These are phyloP conservation scores for Setophaga coronata DNA, from an alignment of 2,113 vertebrate genomes.

Conservation along the genomic window DNA sequence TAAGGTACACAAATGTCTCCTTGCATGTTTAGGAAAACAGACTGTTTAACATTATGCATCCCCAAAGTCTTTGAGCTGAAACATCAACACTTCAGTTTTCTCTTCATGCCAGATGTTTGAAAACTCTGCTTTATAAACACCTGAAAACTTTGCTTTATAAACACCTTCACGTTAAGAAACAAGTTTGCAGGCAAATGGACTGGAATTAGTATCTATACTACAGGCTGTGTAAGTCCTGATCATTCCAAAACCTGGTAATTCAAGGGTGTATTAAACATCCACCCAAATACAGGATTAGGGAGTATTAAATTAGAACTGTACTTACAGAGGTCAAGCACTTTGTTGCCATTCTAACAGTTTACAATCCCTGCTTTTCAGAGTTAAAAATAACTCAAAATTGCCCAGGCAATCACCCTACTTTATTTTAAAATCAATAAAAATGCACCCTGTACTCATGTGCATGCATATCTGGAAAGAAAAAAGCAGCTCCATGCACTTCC, in stretches of 20 bases:
- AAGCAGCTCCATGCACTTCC: not conserved
- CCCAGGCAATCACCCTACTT: not conserved
- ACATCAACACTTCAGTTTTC: conserved; percentile 1
- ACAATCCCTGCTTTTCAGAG: not conserved
- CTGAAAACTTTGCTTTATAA: conserved; percentile 1
- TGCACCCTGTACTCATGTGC: not conserved
- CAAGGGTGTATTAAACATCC: not conserved
- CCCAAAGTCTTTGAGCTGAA: not conserved
- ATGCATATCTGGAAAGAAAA: not conserved
- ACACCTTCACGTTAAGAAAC: not conserved
- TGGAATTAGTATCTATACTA: not conserved
- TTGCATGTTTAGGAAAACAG: not conserved
- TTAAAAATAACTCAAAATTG: not conserved
- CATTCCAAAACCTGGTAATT: not conserved
- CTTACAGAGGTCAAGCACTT: not conserved
- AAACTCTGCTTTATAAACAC: not conserved
- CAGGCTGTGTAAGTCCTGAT: fast-evolving
- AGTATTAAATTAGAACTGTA: not conserved
- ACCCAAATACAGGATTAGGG: not conserved
- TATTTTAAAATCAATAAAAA: not conserved
- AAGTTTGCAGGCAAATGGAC: not conserved
- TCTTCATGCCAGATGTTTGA: not conserved
- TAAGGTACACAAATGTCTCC: not conserved
- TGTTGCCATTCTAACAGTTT: not conserved
- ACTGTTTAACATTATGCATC: not conserved